phyloP scores from a whole-genome alignment of 2,797 vertebrate genomes.

The Pristis pectinata region DNA sequence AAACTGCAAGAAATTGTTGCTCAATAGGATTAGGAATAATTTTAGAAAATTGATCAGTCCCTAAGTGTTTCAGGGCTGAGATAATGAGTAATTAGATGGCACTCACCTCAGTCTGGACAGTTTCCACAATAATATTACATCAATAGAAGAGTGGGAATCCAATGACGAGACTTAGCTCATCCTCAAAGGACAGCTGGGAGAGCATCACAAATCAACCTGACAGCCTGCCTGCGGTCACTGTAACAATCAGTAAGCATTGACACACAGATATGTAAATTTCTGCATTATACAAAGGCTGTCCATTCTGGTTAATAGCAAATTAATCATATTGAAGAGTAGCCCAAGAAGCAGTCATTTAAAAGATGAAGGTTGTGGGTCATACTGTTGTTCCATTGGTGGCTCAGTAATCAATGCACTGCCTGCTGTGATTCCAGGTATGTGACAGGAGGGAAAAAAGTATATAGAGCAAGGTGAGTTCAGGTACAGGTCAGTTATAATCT shows the following conservation, averaged over 20 bases:
- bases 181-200: not conserved
- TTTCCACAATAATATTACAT: not conserved
- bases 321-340: not conserved
- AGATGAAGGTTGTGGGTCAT: not conserved
- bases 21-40: not conserved
- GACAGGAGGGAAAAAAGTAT: not conserved
- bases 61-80: not conserved
- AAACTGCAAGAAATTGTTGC: not conserved
- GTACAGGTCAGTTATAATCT: not conserved
- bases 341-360: not conserved
- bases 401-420: not conserved
- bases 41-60: not conserved
- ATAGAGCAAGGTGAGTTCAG: not conserved
- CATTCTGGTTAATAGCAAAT: not conserved
- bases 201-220: slow-evolving; percentile 8
- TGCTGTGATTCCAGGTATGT: not conserved
- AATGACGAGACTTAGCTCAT: not conserved
- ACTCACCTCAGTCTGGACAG: not conserved
- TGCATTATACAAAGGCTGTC: not conserved
- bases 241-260: not conserved
- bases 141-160: not conserved
- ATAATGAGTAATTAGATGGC: not conserved
- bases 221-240: not conserved
- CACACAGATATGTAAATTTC: not conserved
- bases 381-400: not conserved